These are phyloP conservation scores for Hyles vespertilio DNA, from an alignment of 1,140 invertebrate species.

Conservation along the genomic window DNA sequence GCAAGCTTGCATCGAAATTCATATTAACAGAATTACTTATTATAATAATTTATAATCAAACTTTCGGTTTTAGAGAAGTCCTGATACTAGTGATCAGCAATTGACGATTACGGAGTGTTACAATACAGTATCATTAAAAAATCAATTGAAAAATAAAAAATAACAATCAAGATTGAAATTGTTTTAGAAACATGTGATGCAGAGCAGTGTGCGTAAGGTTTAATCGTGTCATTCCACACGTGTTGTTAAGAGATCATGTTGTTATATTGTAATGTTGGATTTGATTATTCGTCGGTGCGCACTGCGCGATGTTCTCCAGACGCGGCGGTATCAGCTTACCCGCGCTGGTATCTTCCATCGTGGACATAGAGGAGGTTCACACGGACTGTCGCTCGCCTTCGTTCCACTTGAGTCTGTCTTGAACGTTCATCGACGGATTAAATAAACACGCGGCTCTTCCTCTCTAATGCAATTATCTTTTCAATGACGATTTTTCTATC, in stretches of 20 bases:
- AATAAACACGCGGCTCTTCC: background rate
- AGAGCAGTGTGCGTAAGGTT: too few relatives aligned
- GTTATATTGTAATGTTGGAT: conserved; percentile 45
- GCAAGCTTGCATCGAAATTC: too few relatives aligned
- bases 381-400: conserved; percentile 46
- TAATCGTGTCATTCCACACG: conserved; percentile 49
- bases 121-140: too few relatives aligned
- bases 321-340: conserved; percentile 62
- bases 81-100: too few relatives aligned
- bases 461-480: background rate
- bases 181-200: too few relatives aligned
- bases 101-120: too few relatives aligned
- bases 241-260: conserved; percentile 48
- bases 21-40: too few relatives aligned
- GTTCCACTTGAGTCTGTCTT: conserved; percentile 41
- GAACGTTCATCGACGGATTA: conserved; percentile 1
- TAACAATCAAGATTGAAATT: too few relatives aligned
- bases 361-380: conserved; percentile 42
- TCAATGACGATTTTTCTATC: too few relatives aligned
- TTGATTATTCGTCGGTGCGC: conserved; percentile 44
- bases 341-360: conserved; percentile 32
- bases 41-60: too few relatives aligned
- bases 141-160: too few relatives aligned
- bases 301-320: conserved; percentile 60
- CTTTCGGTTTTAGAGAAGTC: too few relatives aligned